Base-by-base conservation (phyloP, 2,888 invertebrate genomes). In the Agrotis ipsilon region DNA sequence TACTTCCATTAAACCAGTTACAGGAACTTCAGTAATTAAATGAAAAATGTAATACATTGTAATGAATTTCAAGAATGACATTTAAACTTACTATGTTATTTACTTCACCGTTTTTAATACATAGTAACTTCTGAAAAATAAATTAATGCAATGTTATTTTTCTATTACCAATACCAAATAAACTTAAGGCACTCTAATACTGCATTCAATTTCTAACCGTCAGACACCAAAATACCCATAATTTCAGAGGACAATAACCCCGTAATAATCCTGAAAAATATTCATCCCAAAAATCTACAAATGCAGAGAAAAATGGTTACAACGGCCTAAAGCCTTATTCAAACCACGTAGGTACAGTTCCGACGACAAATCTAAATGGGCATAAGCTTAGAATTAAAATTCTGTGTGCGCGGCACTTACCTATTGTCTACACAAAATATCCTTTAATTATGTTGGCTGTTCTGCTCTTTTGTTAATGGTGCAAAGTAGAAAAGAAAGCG, bases 371-470 rank as follows among this genome's bases (percentile, higher is more conserved):
- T 93, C 92, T 91, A 92, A 93, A 92, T 87, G 90, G 88, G 81
- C 88, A 88, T 91, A 90, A 90, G 89, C 87, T 92, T 90, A 87
- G 90, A 92, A 94, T 94, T 94, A 93, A 94, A 94, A 95, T 94
- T 95, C 94, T 84, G 91, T 88, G 90, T 91, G 91, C 93, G 90
- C 87, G 85, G 86, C 91, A 89, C 92, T 92, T 92, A 92, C 92
- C 92, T 92, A 93, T 94, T 94, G 94, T 94, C 93, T 93, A 90
- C 92, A 92, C 92, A 93, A 93, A 94, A 94, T 92, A 92, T 92
- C 91, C 92, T 92, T 90, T 94, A 94, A 94, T 94, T 93, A 93
- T 92, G 91, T 91, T 82, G 87, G 87, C 83, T 86, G 87, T 86
- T 88, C 88, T 85, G 86, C 88, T 90, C 85, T 90, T 89, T 88